Evolutionary conservation across 2,113 vertebrate genomes (phyloP).

Genomic region (Chaetura pelagica): DNA sequence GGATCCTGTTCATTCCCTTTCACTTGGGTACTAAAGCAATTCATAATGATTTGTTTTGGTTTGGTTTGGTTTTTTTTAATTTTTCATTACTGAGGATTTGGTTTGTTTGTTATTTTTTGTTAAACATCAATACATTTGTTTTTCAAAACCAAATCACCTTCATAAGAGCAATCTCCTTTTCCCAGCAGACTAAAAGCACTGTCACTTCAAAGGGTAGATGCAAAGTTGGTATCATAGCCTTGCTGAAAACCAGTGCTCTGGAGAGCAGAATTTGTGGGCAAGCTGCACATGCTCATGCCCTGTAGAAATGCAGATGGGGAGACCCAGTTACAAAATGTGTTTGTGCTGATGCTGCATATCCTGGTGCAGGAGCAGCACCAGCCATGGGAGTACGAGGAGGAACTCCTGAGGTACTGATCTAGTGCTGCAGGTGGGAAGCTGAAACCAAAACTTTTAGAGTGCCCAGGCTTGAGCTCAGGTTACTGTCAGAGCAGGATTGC

Average conservation of each 20-base stretch:
- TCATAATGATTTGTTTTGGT: not conserved
- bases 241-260: not conserved
- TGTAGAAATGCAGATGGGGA: not conserved
- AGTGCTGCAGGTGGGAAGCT: not conserved
- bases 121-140: not conserved
- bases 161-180: not conserved
- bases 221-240: not conserved
- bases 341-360: fast-evolving
- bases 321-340: not conserved
- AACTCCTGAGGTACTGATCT: not conserved
- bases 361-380: not conserved
- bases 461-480: not conserved
- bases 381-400: not conserved
- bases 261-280: not conserved
- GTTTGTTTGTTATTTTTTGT: not conserved
- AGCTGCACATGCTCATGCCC: fast-evolving
- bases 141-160: not conserved
- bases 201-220: not conserved
- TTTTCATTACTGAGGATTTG: not conserved
- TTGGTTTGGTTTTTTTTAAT: not conserved
- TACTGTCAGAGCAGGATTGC: not conserved
- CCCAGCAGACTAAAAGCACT: not conserved
- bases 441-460: not conserved
- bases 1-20: not conserved
- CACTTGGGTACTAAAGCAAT: not conserved